phyloP scores from a whole-genome alignment of 2,797 vertebrate species.

The Hozukius guyotensis region DNA sequence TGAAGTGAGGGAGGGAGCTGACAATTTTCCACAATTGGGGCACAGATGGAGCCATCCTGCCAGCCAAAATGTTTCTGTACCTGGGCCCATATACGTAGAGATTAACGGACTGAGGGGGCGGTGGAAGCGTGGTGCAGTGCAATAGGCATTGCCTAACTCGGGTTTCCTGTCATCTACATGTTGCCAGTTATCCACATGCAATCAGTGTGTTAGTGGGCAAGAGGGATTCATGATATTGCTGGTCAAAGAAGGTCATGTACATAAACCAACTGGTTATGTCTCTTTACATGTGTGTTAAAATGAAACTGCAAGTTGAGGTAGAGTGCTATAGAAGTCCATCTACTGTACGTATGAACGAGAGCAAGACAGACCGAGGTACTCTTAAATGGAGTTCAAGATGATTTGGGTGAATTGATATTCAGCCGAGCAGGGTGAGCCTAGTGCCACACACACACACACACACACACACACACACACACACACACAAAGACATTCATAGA shows the following conservation, averaged over 20 bases:
- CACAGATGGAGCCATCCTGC: background rate
- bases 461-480: background rate
- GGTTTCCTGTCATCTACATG: background rate
- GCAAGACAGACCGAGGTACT: background rate
- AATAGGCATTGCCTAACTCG: background rate
- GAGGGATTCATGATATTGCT: background rate
- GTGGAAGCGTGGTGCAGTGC: no score
- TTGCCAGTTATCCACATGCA: background rate
- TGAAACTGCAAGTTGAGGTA: no score
- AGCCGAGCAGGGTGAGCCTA: no score
- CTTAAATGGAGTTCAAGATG: background rate
- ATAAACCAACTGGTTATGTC: background rate
- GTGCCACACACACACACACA: no score
- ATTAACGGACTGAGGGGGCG: no score
- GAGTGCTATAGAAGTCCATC: no score
- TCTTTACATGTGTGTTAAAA: no score
- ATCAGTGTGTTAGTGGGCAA: background rate
- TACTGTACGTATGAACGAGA: no score
- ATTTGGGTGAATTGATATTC: background rate
- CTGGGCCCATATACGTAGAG: background rate
- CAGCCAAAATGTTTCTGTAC: background rate
- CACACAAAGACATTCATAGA: background rate
- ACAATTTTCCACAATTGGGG: background rate
- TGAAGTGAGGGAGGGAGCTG: background rate
- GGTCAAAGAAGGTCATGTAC: background rate